Conservation (phyloP, 2,113 vertebrate genomes). For the Paedocypris sp. region DNA sequence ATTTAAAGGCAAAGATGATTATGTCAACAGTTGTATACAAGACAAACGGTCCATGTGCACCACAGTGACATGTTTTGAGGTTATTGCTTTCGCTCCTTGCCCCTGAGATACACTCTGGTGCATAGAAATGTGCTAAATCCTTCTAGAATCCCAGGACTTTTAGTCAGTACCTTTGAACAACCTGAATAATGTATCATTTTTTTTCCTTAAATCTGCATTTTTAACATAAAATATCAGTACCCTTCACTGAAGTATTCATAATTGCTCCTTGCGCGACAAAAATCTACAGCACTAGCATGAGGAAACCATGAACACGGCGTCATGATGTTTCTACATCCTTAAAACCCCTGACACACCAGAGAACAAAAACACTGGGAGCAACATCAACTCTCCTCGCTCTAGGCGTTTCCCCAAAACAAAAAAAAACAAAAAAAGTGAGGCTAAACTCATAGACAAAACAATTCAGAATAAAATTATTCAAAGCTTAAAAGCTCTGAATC, state of each 20-base stretch:
- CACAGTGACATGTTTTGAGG: slow-evolving; percentile 9
- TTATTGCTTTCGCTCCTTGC: slow-evolving; percentile 21
- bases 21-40: not conserved
- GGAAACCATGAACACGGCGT: not conserved
- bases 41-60: not conserved
- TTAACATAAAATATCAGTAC: slow-evolving; percentile 40
- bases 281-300: not conserved
- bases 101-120: slow-evolving; percentile 30
- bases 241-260: slow-evolving; percentile 41
- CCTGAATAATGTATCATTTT: slow-evolving; percentile 1
- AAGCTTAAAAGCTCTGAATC: not conserved
- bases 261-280: not conserved
- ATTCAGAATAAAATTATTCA: slow-evolving; percentile 16
- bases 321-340: not conserved
- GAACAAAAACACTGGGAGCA: not conserved
- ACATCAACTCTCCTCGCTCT: not conserved
- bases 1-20: slow-evolving; percentile 4
- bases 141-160: not conserved
- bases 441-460: not conserved
- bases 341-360: not conserved
- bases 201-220: slow-evolving; percentile 26
- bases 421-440: not conserved
- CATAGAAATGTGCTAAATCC: not conserved
- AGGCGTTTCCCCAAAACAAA: not conserved
- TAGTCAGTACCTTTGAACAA: slow-evolving; percentile 26